Base-by-base conservation (phyloP, 2,888 invertebrate species). In the Patella depressa region DNA sequence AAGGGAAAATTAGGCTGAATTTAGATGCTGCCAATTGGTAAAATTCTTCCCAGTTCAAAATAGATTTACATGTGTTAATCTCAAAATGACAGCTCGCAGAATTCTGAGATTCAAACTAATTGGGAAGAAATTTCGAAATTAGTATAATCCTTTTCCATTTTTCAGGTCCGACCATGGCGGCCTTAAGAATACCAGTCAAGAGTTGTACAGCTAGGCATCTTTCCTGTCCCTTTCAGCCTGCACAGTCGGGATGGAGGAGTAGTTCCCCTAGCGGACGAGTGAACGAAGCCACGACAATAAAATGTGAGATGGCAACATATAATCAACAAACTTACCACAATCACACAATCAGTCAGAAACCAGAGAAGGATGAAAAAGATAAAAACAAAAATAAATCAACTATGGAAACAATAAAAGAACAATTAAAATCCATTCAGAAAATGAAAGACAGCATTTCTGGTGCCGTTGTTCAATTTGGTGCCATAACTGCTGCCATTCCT, bases 401-500 rank as follows among this genome's bases (percentile, higher is more conserved):
- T n/a, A 5, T 71, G n/a, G 76, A 76, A 34, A 72, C 59, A n/a
- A 45, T 76, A 71, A 71, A 72, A 59, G 76, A 76, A 54, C 76
- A 76, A 57, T 53, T 72, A 54, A 76, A 57, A 34, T 24, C 55
- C n/a, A 55, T 76, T 7, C 59, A 76, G 19, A 76, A 72, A 55
- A 72, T 76, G 71, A 71, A 71, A 57, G 76, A 76, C 14, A 57
- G 45, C 19, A 71, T 76, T 15, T 57, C 72, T 14, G 72, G 71
- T 57, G 34, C n/a, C 12, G 55, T 76, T n/a, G 34, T 59, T 59
- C 71, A 76, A 72, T 34, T 72, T 54, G 54, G 55, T 5, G 15
- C 59, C 14, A 17, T 71, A 12, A 71, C 70, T 19, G 57, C 76
- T 12, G 72, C 72, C 14, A 70, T 45, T 17, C 72, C 76, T 3